These are phyloP conservation scores for Zoanthus solanderi DNA, from an alignment of 92 coral and sea anemone species.

Conservation along the genomic window DNA sequence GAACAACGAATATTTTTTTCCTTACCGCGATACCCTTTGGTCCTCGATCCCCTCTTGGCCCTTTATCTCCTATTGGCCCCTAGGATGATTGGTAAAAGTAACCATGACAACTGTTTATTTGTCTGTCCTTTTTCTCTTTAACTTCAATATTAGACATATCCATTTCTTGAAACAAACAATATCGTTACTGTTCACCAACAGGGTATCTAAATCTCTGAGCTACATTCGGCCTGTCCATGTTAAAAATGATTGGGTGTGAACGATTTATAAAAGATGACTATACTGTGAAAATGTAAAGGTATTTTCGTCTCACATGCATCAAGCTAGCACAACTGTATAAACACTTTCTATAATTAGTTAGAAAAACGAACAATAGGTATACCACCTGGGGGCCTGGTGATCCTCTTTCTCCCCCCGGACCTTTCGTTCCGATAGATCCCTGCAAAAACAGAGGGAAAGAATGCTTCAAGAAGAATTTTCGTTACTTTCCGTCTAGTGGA, in stretches of 20 bases:
- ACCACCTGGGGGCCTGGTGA: constrained; percentile 13
- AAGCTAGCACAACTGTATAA: neutral
- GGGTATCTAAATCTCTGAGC: too few relatives aligned
- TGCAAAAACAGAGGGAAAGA: neutral
- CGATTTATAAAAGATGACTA: too few relatives aligned
- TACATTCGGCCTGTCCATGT: too few relatives aligned
- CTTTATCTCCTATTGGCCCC: constrained; percentile 23
- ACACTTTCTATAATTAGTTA: neutral
- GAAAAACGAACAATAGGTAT: neutral
- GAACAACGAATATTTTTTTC: neutral
- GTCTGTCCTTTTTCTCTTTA: neutral
- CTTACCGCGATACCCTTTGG: constrained; percentile 14
- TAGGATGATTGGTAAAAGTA: neutral
- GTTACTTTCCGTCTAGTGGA: neutral
- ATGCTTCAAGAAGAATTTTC: neutral
- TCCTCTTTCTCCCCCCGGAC: constrained; percentile 20
- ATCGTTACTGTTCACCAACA: too few relatives aligned
- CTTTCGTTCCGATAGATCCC: constrained; percentile 22
- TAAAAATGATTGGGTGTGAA: too few relatives aligned
- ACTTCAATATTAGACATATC: neutral
- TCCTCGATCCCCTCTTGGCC: constrained; percentile 13
- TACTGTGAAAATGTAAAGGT: neutral
- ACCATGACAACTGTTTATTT: neutral
- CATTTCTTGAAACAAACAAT: too few relatives aligned
- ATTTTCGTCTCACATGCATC: too few relatives aligned